Evolutionary conservation across 2,113 vertebrate genomes (phyloP), one percentile per base, ranked within the genome.

Genomic region (Illadopsis cleaveri): DNA sequence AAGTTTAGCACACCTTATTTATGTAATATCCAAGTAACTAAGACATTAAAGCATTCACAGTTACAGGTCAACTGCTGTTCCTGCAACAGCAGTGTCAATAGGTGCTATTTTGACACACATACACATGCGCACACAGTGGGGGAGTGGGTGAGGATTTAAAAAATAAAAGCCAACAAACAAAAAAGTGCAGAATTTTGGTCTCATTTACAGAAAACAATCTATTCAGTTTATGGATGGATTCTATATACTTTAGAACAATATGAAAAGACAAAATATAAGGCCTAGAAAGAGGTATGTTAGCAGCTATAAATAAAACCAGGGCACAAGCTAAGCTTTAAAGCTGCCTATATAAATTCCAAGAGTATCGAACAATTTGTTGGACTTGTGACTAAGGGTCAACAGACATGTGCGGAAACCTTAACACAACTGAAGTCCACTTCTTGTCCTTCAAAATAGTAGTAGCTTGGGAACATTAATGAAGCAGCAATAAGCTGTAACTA

Each of bases 271-370:
- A 94, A 96, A 94, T 92, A 40, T 98, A 98, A 98, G 98, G 98
- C 97, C 92, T 95, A 97, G 81, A 97, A 94, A 92, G 98, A 97
- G 97, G 97, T 98, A 82, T 98, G 94, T 97, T 89, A 98, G 97
- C 92, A 98, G 95, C 97, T 95, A 16, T 86, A 90, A 95, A 95
- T 96, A 94, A 96, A 96, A 89, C 47, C 57, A 96, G 96, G 94
- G 56, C 94, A 97, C 92, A 97, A 94, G 90, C 86, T 93, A 97
- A 96, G 86, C 72, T 96, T 97, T 97, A 97, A 96, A 97, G 96
- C 93, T 95, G 80, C 92, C 91, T 84, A 48, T 72, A 62, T 51
- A 54, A 88, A 91, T 58, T 92, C 20, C 76, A 78, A 51, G 54
- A 92, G 35, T 51, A 93, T 44, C 70, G 69, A 91, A 94, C 20